phyloP scores from a whole-genome alignment of 2,888 invertebrate species.

The Erpobdella octoculata region DNA sequence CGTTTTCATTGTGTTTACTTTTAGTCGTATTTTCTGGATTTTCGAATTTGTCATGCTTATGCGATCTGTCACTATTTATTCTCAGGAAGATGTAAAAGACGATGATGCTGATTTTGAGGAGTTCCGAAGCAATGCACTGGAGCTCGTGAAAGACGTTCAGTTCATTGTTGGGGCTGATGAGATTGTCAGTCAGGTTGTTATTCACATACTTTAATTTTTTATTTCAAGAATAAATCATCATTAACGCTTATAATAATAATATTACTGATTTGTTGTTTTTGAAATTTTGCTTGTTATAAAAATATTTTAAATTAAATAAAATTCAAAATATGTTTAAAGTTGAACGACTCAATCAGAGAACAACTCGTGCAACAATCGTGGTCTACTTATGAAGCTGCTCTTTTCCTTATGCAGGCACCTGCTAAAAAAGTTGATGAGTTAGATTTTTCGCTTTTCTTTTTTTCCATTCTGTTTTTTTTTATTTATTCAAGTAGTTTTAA shows the following conservation, averaged over 20 bases:
- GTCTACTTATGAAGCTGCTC: constrained; percentile 85
- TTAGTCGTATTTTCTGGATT: no score
- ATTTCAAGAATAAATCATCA: not conserved
- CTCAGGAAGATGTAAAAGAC: not conserved
- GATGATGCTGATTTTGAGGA: constrained; percentile 73
- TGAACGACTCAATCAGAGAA: constrained; percentile 6
- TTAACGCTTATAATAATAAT: not conserved
- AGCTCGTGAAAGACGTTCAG: constrained; percentile 88
- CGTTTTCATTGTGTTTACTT: no score
- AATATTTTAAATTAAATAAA: not conserved
- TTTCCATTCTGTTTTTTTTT: not conserved
- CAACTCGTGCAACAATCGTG: constrained; percentile 55
- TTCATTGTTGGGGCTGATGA: constrained; percentile 88
- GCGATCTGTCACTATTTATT: not conserved
- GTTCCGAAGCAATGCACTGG: constrained; percentile 76
- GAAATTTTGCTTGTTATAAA: no score
- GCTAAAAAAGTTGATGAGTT: constrained; percentile 89
- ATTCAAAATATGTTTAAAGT: not conserved
- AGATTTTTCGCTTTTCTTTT: constrained; percentile 51
- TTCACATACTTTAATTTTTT: not conserved
- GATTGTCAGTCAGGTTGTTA: constrained; percentile 74
- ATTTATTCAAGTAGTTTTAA: not conserved
- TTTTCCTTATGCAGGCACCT: constrained; percentile 88
- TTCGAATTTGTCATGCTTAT: no score
- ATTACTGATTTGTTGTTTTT: not conserved